A percentile compares a stretch with the other conserved stretches of the same genome.
phyloP scores from a whole-genome alignment of 2,888 invertebrate species.

The Opisthograptis luteolata region DNA sequence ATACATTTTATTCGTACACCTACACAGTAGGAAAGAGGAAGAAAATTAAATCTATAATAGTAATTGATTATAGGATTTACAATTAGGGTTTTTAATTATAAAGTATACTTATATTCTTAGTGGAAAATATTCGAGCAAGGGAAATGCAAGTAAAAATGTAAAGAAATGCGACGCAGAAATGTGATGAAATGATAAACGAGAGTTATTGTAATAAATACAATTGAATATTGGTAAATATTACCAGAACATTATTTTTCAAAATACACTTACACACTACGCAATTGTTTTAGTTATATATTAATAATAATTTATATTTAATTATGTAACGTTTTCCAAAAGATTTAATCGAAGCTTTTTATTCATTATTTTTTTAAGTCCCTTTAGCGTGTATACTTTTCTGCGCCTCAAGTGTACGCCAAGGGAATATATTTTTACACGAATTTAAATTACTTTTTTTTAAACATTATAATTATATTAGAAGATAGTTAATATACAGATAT shows the following conservation, averaged over 20 bases:
- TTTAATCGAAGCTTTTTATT: constrained; percentile 57
- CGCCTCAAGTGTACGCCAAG: constrained; percentile 35
- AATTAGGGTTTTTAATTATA: constrained; percentile 35
- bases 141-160: constrained; percentile 37
- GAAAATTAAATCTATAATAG: constrained; percentile 43
- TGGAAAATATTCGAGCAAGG: constrained; percentile 54
- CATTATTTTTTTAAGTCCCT: constrained; percentile 52
- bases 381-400: constrained; percentile 31
- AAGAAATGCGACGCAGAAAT: constrained; percentile 38
- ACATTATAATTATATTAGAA: constrained; percentile 44
- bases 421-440: constrained; percentile 31
- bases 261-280: constrained; percentile 55
- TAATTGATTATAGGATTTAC: constrained; percentile 33
- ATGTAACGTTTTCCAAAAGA: constrained; percentile 32
- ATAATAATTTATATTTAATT: constrained; percentile 42
- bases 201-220: constrained; percentile 17
- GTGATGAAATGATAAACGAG: neutral
- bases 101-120: no score
- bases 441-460: constrained; percentile 33
- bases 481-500: constrained; percentile 57
- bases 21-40: constrained; percentile 65
- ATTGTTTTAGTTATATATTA: constrained; percentile 47
- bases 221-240: constrained; percentile 37
- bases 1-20: constrained; percentile 40
- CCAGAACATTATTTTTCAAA: constrained; percentile 34